Evolutionary conservation across 2,888 invertebrate species (phyloP).

Genomic region (Drosophila subquinaria): DNA sequence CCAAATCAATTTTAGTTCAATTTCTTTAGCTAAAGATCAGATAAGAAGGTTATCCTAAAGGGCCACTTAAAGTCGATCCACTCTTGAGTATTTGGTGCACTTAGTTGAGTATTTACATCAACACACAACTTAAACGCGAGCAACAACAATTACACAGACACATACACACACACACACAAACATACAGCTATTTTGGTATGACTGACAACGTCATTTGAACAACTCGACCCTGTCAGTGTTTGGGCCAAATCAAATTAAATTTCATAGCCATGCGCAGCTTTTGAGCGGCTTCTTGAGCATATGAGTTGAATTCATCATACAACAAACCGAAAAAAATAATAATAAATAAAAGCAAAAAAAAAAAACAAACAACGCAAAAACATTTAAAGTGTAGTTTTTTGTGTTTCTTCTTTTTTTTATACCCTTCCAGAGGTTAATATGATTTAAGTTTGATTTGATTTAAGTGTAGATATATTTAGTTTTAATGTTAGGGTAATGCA

Average conservation of each 20-base stretch:
- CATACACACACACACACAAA: slow-evolving; percentile 1
- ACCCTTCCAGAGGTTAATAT: background rate
- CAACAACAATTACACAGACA: slow-evolving; percentile 12
- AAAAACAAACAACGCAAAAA: slow-evolving; percentile 46
- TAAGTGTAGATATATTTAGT: background rate
- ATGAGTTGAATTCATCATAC: slow-evolving; percentile 43
- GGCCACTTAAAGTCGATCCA: slow-evolving; percentile 53
- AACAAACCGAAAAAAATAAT: slow-evolving; percentile 27
- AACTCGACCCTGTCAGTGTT: slow-evolving; percentile 53
- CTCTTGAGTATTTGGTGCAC: slow-evolving; percentile 48
- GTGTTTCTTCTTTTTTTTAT: background rate
- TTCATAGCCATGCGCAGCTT: slow-evolving; percentile 52
- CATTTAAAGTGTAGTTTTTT: slow-evolving; percentile 26
- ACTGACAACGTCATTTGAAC: slow-evolving; percentile 54
- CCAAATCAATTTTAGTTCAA: background rate
- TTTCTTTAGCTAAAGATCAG: slow-evolving; percentile 12
- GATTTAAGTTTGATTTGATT: background rate
- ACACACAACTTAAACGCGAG: slow-evolving; percentile 26
- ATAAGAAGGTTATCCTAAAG: slow-evolving; percentile 52
- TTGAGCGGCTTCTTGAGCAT: slow-evolving; percentile 40
- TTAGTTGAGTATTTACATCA: slow-evolving; percentile 46
- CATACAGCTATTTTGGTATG: background rate
- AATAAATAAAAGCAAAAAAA: slow-evolving; percentile 25
- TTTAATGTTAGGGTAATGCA: slow-evolving; percentile 14
- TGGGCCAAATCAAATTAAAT: slow-evolving; percentile 51